A percentile compares a stretch with the other conserved stretches of the same genome.
Conservation (phyloP, 37 sponge, comb jelly and placozoan genomes). For the Aphrocallistes beatrix region DNA sequence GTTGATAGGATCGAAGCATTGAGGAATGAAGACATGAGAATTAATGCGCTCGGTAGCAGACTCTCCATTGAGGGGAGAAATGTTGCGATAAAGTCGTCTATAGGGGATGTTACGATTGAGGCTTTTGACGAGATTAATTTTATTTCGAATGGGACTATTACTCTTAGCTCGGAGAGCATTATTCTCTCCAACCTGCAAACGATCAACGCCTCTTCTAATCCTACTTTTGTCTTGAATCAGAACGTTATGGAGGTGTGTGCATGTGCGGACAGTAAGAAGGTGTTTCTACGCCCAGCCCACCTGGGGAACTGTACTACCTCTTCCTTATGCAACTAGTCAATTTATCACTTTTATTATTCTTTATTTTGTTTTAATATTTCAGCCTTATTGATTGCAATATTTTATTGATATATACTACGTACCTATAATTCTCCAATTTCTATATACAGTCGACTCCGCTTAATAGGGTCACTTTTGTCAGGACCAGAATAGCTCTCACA, state of each 20-base stretch:
- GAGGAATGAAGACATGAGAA: not conserved
- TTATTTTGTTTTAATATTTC: not conserved
- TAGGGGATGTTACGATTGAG: not conserved
- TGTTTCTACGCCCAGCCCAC: not conserved
- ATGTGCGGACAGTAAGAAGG: conserved; percentile 4
- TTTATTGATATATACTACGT: no score
- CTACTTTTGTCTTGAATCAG: not conserved
- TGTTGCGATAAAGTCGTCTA: not conserved
- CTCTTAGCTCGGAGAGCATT: not conserved
- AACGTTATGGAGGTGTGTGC: conserved; percentile 10
- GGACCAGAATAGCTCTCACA: no score
- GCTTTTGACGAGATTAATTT: not conserved
- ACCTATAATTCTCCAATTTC: no score
- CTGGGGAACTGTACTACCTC: not conserved
- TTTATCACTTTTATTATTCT: not conserved
- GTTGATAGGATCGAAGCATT: not conserved
- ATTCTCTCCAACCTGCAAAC: not conserved
- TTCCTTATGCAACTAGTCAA: no score
- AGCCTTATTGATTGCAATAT: not conserved
- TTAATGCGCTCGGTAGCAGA: not conserved
- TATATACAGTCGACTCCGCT: not conserved
- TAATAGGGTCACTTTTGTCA: not conserved
- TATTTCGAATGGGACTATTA: not conserved
- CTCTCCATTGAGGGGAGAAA: not conserved
- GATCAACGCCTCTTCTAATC: not conserved